Evolutionary conservation across 2,113 vertebrate species (phyloP), one percentile per base, ranked within the genome.

Genomic region (Sitta europaea): DNA sequence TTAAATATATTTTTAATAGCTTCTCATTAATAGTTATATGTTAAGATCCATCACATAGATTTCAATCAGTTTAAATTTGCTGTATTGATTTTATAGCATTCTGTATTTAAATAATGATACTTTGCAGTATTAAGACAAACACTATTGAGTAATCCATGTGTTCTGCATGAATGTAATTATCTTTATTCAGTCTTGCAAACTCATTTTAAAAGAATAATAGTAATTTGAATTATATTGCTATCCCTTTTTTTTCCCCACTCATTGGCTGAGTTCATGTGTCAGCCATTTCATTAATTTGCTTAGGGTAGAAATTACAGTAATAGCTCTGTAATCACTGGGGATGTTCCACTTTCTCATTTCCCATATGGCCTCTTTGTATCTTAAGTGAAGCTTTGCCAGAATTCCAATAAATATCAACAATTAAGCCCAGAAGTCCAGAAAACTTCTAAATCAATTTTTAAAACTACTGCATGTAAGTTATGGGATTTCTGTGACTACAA

Each of bases 221-320:
- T 23, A 81, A 40, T 9, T 76, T 94, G 38, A 94, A 76, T 86
- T 82, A 73, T 77, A 62, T 54, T 5, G 0, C n/a, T 58, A 31
- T 28, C 12, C 8, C 4, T 36, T 55, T 88, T 42, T 19, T 42
- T 63, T 62, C 10, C 23, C 54, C 42, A 24, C 53, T 65, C 90
- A 57, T 62, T 96, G 62, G 58, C 66, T 40, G 38, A 61, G 65
- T 88, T 96, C 71, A 48, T 50, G 15, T 82, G 88, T 85, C 61
- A 90, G 18, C n/a, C n/a, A 54, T 94, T 93, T 92, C 71, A 76
- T 94, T 94, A 75, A 88, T 92, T 93, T 90, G 38, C 62, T 94
- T 86, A 76, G 62, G 70, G 65, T 28, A 86, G 50, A 90, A 92
- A 95, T 88, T 70, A 86, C 3, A 0, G 4, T 83, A 94, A 92